Conservation (phyloP, 2,888 invertebrate genomes). For the Cryptocephalus moraei region DNA sequence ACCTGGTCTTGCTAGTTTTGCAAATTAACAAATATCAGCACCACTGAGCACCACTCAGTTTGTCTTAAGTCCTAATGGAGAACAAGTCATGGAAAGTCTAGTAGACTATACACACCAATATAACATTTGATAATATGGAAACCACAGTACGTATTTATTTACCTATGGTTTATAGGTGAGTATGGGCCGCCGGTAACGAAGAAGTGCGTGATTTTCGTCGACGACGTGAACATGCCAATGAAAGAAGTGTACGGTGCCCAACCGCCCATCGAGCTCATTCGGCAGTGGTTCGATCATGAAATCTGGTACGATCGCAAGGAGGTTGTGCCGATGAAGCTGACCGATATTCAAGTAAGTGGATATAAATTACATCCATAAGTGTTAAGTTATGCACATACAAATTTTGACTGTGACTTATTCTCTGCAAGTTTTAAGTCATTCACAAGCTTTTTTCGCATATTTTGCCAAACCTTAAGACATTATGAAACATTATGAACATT, state of each 20-base stretch:
- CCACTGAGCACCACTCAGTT: too few relatives aligned
- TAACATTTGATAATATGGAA: too few relatives aligned
- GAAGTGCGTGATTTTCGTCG: conserved; percentile 82
- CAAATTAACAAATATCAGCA: too few relatives aligned
- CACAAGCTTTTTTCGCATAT: too few relatives aligned
- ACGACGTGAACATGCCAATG: conserved; percentile 93
- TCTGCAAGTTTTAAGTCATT: too few relatives aligned
- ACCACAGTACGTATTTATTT: too few relatives aligned
- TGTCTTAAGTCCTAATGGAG: too few relatives aligned
- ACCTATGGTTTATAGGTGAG: conserved; percentile 52
- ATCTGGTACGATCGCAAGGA: conserved; percentile 86
- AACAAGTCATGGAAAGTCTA: too few relatives aligned
- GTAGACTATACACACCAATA: too few relatives aligned
- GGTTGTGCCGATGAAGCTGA: conserved; percentile 63
- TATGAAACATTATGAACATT: too few relatives aligned
- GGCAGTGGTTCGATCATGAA: conserved; percentile 84
- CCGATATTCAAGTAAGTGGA: conserved; percentile 66
- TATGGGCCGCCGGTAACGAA: conserved; percentile 90
- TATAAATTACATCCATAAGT: neutral
- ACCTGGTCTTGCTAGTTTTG: neutral
- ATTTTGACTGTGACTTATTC: too few relatives aligned
- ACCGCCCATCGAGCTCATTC: conserved; percentile 83
- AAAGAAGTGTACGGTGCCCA: conserved; percentile 87
- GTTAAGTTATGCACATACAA: neutral
- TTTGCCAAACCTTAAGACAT: too few relatives aligned